Base-by-base conservation (phyloP, 2,888 invertebrate genomes). In the Lithophane socia region DNA sequence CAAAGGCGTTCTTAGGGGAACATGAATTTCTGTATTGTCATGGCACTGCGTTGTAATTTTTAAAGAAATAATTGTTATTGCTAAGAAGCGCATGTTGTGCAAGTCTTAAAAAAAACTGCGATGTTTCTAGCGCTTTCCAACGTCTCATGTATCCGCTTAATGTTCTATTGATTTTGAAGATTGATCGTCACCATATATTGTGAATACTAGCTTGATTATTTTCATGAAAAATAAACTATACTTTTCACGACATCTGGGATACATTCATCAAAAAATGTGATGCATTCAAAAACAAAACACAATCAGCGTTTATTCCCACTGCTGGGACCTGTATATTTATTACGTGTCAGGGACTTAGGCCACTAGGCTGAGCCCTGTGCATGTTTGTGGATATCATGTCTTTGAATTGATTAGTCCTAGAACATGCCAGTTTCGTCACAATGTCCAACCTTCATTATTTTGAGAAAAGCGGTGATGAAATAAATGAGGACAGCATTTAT, bases 1-100 rank as follows among this genome's bases (percentile, higher is more conserved):
- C 84, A 90, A 89, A 83, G 73, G 77, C 37, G 79, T 77, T 88
- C 79, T 82, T 77, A 76, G 86, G 87, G 86, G 82, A 81, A 64
- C 49, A 61, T n/a, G 64, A 71, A 85, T 69, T 49, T 75, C 21
- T 72, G 60, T 73, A 79, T 76, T 83, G 71, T 79, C 69, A 77
- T 61, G 49, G 13, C 0, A 63, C 12, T 21, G n/a, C 29, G 9
- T 24, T 13, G 58, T 65, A 64, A n/a, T 24, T 47, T 80, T 71
- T 21, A 83, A 44, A 84, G 74, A 64, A 71, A 49, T 75, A 24
- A 71, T 63, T 37, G 2, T 24, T 64, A 0, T n/a, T 29, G 0
- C 7, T 8, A 64, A 52, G 52, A 52, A 68, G 24, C 10, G 9
- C 47, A 29, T 68, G 0, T 54, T 29, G 1, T 13, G 3, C 10